Evolutionary conservation across 2,888 invertebrate species (phyloP).

Genomic region (Agonopterix alstromeriana): DNA sequence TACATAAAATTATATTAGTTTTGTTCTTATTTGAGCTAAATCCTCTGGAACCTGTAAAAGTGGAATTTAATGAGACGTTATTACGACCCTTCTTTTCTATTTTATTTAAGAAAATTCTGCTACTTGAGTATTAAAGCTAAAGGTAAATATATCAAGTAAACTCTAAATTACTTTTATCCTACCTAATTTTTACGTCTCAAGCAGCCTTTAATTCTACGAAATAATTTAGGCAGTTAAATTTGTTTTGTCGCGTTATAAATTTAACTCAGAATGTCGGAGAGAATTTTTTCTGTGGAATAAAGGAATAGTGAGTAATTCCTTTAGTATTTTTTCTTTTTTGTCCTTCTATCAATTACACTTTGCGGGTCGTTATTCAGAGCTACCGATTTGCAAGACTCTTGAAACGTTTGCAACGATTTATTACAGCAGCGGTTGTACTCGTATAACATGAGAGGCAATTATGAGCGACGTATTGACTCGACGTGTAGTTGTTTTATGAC

Average conservation of each 20-base stretch:
- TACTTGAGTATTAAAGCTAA: neutral
- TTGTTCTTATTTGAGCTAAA: too few relatives aligned
- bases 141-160: neutral
- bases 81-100: too few relatives aligned
- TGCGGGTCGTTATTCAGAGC: slow-evolving; percentile 39
- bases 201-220: slow-evolving; percentile 14
- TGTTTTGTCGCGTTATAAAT: slow-evolving; percentile 31
- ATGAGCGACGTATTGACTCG: slow-evolving; percentile 51
- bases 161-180: too few relatives aligned
- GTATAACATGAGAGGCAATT: slow-evolving; percentile 49
- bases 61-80: too few relatives aligned
- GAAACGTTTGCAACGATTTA: slow-evolving; percentile 36
- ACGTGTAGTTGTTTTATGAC: slow-evolving; percentile 43
- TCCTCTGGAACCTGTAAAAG: too few relatives aligned
- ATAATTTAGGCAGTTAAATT: slow-evolving; percentile 27
- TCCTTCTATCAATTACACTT: slow-evolving; percentile 15
- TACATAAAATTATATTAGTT: too few relatives aligned
- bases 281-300: slow-evolving; percentile 30
- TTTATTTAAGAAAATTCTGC: too few relatives aligned
- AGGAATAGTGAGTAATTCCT: slow-evolving; percentile 28
- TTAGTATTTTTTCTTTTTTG: slow-evolving; percentile 21
- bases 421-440: slow-evolving; percentile 29
- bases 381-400: slow-evolving; percentile 29
- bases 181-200: slow-evolving; percentile 12
- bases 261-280: slow-evolving; percentile 23